Base-by-base conservation (phyloP, 2,113 vertebrate species). In the Athene noctua region DNA sequence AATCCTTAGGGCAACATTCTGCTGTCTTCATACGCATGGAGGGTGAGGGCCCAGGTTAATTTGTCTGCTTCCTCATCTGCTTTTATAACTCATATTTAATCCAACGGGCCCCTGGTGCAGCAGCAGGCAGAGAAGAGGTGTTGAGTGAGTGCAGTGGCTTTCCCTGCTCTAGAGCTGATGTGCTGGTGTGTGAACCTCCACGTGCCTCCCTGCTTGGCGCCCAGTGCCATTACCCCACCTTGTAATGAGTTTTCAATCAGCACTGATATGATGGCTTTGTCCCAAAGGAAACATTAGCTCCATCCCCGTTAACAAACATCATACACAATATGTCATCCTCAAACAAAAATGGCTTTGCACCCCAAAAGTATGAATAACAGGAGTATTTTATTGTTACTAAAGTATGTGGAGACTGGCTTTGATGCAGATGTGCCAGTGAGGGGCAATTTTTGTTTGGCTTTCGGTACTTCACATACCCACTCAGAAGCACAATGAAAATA, bases 161-260 rank as follows among this genome's bases (percentile, higher is more conserved):
- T 26, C 15, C 15, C 73, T 58, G 15, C 79, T 46, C 63, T 26
- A 25, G 27, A 58, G 55, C 14, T 57, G 34, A 32, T 17, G 27
- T 2, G 10, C 34, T 62, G 42, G 17, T 17, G 36, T 15, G 46
- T 55, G 77, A 70, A 49, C 29, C 65, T 81, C 38, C 47, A 46
- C 32, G 6, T 6, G 22, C 15, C 47, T 42, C 63, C 49, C 54
- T 77, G 27, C 47, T 77, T 0, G 0, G 42, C 0, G 1, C 26
- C 21, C 70, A 67, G 63, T 40, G 34, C 38, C 30, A 22, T 21
- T 54, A 52, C 30, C 40, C 16, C 2, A 3, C 36, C 58, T 44
- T n/a, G 20, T 21, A 47, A 78, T 22, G 42, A 74, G 54, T 27
- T 49, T 66, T 57, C 21, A 1, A 0, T 47, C 67, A 80, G 30